Percentiles rank a stretch among this genome's conserved stretches.
Conservation (phyloP, 2,797 vertebrate genomes). For the Psittacula echo region DNA sequence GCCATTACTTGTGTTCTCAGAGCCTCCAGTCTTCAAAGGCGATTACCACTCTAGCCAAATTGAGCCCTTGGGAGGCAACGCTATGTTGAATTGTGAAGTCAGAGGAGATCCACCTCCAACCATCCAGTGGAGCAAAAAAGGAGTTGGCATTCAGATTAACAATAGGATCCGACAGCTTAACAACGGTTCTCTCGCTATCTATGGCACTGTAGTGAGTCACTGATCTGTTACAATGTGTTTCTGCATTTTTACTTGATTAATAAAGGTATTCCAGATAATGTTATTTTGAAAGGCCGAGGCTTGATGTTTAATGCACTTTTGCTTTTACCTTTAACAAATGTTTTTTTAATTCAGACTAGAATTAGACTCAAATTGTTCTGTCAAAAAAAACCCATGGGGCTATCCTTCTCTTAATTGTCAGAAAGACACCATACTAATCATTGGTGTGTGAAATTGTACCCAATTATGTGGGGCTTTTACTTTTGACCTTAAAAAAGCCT, state of each 20-base stretch:
- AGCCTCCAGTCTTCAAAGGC: conserved; percentile 94
- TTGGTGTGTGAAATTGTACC: neutral
- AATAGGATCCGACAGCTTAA: conserved; percentile 88
- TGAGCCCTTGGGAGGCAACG: conserved; percentile 91
- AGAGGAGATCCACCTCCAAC: conserved; percentile 91
- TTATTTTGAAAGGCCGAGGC: neutral
- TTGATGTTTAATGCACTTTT: neutral
- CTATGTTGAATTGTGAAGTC: conserved; percentile 92
- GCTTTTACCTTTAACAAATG: neutral
- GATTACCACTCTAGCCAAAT: conserved; percentile 87
- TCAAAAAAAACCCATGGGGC: rapidly evolving
- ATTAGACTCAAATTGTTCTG: neutral
- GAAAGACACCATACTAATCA: neutral
- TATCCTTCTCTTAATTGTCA: neutral
- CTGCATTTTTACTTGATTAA: neutral
- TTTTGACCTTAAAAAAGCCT: neutral
- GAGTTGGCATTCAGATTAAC: conserved; percentile 83
- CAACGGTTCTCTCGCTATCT: conserved; percentile 96
- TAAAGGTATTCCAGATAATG: neutral
- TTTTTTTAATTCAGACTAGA: neutral
- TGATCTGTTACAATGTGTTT: neutral
- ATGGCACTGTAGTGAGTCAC: conserved; percentile 88
- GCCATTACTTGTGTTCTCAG: conserved; percentile 70
- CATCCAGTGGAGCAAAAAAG: conserved; percentile 93
- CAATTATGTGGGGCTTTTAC: neutral